phyloP scores from a whole-genome alignment of 2,888 invertebrate genomes.

The Holacanthella duospinosa region DNA sequence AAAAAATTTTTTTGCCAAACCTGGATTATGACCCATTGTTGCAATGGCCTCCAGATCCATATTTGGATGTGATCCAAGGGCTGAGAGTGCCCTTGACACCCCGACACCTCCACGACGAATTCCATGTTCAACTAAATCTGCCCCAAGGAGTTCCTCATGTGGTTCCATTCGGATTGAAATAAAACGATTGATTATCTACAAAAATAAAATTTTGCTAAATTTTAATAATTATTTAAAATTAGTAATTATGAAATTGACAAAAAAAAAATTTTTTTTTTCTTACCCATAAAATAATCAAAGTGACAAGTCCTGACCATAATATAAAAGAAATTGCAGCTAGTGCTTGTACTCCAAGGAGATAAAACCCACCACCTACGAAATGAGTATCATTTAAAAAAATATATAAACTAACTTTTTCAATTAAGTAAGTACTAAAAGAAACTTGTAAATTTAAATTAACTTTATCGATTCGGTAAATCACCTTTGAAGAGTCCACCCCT shows the following conservation, averaged over 20 bases:
- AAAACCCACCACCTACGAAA: constrained; percentile 67
- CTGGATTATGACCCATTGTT: constrained; percentile 37
- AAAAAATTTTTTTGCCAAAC: constrained; percentile 12
- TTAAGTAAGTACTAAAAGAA: no score
- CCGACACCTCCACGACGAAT: constrained; percentile 52
- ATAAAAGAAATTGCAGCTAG: constrained; percentile 60
- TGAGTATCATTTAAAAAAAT: not conserved
- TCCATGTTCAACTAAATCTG: constrained; percentile 77
- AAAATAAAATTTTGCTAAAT: constrained; percentile 17
- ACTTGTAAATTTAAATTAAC: not conserved
- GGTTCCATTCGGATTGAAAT: constrained; percentile 75
- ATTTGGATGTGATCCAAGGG: constrained; percentile 37
- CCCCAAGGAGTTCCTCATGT: constrained; percentile 71
- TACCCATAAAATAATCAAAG: constrained; percentile 63
- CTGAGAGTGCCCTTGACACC: constrained; percentile 40
- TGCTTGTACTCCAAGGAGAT: constrained; percentile 70
- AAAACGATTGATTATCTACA: constrained; percentile 55
- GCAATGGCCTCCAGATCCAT: constrained; percentile 35
- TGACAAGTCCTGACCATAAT: constrained; percentile 62
- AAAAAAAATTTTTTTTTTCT: no score
- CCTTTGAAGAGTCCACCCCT: constrained; percentile 44
- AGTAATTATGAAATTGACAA: no score
- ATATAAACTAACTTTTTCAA: not conserved
- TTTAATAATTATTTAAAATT: no score
- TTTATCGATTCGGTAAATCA: constrained; percentile 10